Evolutionary conservation across 2,113 vertebrate species (phyloP), one percentile per base, ranked within the genome.

Genomic region (Channa argus): DNA sequence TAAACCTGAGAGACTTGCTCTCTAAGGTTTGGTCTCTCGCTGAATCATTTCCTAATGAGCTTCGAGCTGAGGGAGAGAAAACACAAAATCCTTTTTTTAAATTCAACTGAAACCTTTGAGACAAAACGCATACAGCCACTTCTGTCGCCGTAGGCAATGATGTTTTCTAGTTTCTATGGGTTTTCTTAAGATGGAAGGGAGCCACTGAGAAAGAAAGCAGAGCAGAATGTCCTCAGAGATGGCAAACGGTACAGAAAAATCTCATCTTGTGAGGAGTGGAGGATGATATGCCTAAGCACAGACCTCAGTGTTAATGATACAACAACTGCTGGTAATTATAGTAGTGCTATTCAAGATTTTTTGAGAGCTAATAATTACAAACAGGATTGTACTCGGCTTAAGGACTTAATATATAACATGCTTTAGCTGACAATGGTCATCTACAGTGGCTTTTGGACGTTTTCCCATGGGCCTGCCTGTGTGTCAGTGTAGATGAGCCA

Each of bases 11-110:
- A 80, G 63, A 84, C 62, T 56, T 72, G 54, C 80, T 80, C 69
- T 70, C 64, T 71, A 13, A 5, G 64, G 65, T 79, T 69, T 8
- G 39, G 47, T 67, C 80, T 72, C 55, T 79, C 3, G 34, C 77
- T 66, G 63, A 82, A 80, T 79, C 52, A 47, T 83, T 80, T 84
- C 69, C 70, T 86, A 90, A 91, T 83, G 83, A 89, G 85, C 81
- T 82, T 50, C 8, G 62, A 77, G 71, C 75, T 64, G 59, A 82
- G 66, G 67, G 64, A 68, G 63, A 79, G 24, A 72, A 74, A 54
- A 79, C 59, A 68, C 70, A 10, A 85, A 82, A 83, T 70, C 75
- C 52, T 46, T 37, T 69, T 24, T 74, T 82, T 63, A 55, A 67
- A 74, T 78, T 77, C 74, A 36, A 51, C 64, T 45, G 60, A 62